Conservation (phyloP, 2,797 vertebrate species). For the Poecile montanus region DNA sequence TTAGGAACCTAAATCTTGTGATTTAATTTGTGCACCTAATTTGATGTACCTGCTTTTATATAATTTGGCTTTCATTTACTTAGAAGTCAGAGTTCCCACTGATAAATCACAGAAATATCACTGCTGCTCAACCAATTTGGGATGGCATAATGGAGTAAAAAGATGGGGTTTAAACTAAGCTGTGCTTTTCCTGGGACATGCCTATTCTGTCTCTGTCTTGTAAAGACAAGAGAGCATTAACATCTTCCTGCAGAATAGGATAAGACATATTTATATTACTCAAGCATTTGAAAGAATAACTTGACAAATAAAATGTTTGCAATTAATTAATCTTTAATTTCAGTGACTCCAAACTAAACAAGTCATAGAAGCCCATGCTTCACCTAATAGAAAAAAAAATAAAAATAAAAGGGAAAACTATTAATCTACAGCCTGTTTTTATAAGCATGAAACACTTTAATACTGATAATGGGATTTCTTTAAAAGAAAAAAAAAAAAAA, state of each 20-base stretch:
- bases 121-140: not conserved
- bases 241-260: not conserved
- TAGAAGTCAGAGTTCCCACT: not conserved
- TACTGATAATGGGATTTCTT: slow-evolving; percentile 32
- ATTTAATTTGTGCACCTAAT: not conserved
- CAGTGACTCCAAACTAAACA: not conserved
- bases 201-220: not conserved
- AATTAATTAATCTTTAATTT: not conserved
- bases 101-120: not conserved
- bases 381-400: not conserved
- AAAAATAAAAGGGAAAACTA: not conserved
- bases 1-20: not conserved
- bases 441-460: slow-evolving; percentile 4
- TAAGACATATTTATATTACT: not conserved
- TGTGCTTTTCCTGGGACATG: not conserved
- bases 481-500: not conserved
- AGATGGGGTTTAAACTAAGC: not conserved
- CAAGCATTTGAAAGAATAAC: not conserved
- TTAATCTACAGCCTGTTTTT: slow-evolving; percentile 15
- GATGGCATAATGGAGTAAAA: not conserved
- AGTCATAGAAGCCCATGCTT: not conserved
- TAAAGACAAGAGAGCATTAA: not conserved
- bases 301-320: not conserved
- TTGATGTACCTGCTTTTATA: not conserved
- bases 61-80: not conserved